Percentiles rank a stretch among this genome's conserved stretches.
Evolutionary conservation across 2,797 vertebrate genomes (phyloP).

Genomic region (Remorina albescens): DNA sequence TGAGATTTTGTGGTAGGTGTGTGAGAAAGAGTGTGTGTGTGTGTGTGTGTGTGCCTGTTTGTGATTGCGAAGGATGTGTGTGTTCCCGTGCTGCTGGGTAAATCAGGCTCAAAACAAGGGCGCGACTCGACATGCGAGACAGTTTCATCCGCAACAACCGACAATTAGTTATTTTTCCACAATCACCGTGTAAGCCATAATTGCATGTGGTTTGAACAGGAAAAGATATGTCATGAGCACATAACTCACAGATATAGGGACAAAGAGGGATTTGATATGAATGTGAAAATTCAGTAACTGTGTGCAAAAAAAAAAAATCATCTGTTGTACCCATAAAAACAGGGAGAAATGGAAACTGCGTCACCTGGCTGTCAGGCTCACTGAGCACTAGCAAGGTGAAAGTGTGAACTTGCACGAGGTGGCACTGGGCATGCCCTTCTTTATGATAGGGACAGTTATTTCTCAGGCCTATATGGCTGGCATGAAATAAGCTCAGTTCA

Average conservation of each 20-base stretch:
- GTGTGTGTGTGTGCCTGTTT: constrained; percentile 27
- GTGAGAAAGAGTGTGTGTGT: constrained; percentile 21
- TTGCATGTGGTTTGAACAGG: constrained; percentile 65
- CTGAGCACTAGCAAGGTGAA: background rate
- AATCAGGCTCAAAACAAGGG: constrained; percentile 54
- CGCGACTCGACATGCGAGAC: constrained; percentile 55
- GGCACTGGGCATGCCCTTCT: constrained; percentile 28
- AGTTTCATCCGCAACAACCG: constrained; percentile 67
- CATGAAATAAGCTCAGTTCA: constrained; percentile 69
- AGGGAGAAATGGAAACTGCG: constrained; percentile 12
- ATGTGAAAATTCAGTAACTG: constrained; percentile 22
- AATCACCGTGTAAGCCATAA: constrained; percentile 72
- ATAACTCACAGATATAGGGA: constrained; percentile 43
- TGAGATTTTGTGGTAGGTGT: constrained; percentile 24
- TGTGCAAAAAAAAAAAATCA: constrained; percentile 41
- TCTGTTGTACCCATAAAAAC: constrained; percentile 19
- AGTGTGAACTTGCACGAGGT: constrained; percentile 30
- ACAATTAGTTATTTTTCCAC: constrained; percentile 73
- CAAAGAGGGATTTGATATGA: constrained; percentile 50
- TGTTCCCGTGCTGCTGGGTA: constrained; percentile 56
- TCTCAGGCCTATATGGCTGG: constrained; percentile 56
- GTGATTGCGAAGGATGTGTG: constrained; percentile 43
- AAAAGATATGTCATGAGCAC: constrained; percentile 55
- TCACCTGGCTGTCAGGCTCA: constrained; percentile 26
- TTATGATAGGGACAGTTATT: constrained; percentile 46